phyloP scores from a whole-genome alignment of 2,888 invertebrate genomes.

The Caenorhabditis japonica region DNA sequence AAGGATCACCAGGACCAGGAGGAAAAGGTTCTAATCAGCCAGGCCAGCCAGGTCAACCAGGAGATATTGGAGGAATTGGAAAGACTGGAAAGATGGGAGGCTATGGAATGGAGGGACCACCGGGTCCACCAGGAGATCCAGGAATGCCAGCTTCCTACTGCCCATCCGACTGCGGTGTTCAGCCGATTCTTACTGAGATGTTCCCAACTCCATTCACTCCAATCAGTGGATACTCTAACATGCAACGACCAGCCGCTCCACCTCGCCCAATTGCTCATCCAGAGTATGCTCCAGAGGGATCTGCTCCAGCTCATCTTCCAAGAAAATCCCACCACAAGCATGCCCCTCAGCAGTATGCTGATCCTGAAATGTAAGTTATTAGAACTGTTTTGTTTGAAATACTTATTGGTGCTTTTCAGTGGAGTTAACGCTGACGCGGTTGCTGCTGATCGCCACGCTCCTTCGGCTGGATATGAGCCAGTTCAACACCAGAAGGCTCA shows the following conservation, averaged over 20 bases:
- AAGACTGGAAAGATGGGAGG: constrained; percentile 64
- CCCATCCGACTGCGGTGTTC: constrained; percentile 74
- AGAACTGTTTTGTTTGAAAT: too few relatives aligned
- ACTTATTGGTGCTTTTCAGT: neutral
- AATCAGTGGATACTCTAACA: constrained; percentile 38
- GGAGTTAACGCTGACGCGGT: constrained; percentile 10
- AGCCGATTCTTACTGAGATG: constrained; percentile 69
- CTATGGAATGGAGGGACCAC: constrained; percentile 69
- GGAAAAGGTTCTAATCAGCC: constrained; percentile 63
- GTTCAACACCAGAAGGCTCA: constrained; percentile 6
- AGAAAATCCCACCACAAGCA: constrained; percentile 7
- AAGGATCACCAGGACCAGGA: constrained; percentile 69
- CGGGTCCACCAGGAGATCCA: constrained; percentile 75
- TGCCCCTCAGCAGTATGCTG: constrained; percentile 9
- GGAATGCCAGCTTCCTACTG: constrained; percentile 73
- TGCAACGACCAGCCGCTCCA: constrained; percentile 35
- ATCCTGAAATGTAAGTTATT: constrained; percentile 8
- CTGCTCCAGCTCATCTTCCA: constrained; percentile 36
- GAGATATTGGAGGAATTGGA: constrained; percentile 69
- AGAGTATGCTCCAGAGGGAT: constrained; percentile 26
- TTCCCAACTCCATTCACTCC: constrained; percentile 59
- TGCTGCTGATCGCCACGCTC: neutral
- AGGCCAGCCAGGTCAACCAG: constrained; percentile 68
- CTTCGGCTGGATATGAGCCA: neutral
- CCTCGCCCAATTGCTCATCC: constrained; percentile 18